Evolutionary conservation across 1,140 invertebrate genomes (phyloP), one percentile per base, ranked within the genome.

Genomic region (Bacillus rossius): DNA sequence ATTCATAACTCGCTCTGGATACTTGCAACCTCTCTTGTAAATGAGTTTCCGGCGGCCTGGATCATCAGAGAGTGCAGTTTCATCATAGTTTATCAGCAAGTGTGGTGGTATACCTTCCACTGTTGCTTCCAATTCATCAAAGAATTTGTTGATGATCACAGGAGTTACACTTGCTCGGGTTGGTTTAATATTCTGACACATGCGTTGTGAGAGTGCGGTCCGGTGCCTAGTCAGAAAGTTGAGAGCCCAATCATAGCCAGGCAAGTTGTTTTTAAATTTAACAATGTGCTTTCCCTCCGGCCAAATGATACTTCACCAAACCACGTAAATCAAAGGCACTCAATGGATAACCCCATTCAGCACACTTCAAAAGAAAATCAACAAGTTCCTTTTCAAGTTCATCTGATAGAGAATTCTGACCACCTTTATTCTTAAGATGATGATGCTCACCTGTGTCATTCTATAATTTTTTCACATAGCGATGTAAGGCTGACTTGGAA

Each of bases 21-120:
- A 67, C 57, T 71, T 72, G 19, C 37, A 45, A 40, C 72, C 70
- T 40, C 73, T 59, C 50, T 65, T 62, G 56, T 67, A 57, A 51
- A 73, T 60, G 16, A 68, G 54, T 65, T 69, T 73, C 29, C 65
- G 67, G 13, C 55, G 61, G 16, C 71, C 69, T 8, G 71, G 73
- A 59, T 77, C 70, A 67, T 76, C 73, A 4, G 59, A 61, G 1
- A 77, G 37, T 59, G 75, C 75, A 10, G 73, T 75, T 61, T 76
- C 69, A 50, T 73, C 68, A 55, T 71, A 73, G 59, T 74, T 73
- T 2, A 71, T 55, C n/a, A 76, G 68, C 53, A 19, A 13, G 17
- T 45, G 17, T 45, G 43, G 43, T 7, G 29, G 29, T 34, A 34
- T 34, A 34, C 29, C 29, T 34, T 34, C 10, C 29, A 34, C 10